A percentile compares a stretch with the other conserved stretches of the same genome.
Conservation (phyloP, 2,888 invertebrate species). For the Mantis religiosa region DNA sequence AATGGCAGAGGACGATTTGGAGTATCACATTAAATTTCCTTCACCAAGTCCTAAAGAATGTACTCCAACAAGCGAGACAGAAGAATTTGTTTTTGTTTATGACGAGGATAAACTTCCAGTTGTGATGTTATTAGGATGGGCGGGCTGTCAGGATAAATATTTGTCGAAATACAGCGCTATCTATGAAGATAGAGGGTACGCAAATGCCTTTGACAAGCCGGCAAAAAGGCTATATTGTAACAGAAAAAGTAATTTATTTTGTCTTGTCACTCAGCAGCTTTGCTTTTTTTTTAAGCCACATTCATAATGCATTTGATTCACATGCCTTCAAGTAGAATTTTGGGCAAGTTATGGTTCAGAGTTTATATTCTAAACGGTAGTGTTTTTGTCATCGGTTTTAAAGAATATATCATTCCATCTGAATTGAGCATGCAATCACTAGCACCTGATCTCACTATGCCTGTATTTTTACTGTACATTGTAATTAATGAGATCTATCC, state of each 20-base stretch:
- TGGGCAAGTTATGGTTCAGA: too few species aligned
- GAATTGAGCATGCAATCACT: too few species aligned
- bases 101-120: constrained; percentile 62
- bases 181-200: constrained; percentile 71
- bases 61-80: constrained; percentile 29
- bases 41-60: constrained; percentile 42
- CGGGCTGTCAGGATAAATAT: constrained; percentile 73
- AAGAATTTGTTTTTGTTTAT: constrained; percentile 55
- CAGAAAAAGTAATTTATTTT: not conserved
- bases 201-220: constrained; percentile 2
- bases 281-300: not conserved
- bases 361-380: too few species aligned
- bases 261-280: too few species aligned
- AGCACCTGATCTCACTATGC: too few species aligned
- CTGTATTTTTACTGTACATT: too few species aligned
- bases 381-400: too few species aligned
- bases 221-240: not conserved
- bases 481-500: too few species aligned
- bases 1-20: constrained; percentile 47
- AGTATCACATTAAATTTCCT: constrained; percentile 61
- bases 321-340: not conserved
- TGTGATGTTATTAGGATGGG: constrained; percentile 73
- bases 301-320: not conserved
- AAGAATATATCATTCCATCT: too few species aligned
- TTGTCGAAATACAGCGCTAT: constrained; percentile 73